A percentile compares a stretch with the other conserved stretches of the same genome.
phyloP scores from a whole-genome alignment of 2,888 invertebrate genomes.

The Netelia melanura region DNA sequence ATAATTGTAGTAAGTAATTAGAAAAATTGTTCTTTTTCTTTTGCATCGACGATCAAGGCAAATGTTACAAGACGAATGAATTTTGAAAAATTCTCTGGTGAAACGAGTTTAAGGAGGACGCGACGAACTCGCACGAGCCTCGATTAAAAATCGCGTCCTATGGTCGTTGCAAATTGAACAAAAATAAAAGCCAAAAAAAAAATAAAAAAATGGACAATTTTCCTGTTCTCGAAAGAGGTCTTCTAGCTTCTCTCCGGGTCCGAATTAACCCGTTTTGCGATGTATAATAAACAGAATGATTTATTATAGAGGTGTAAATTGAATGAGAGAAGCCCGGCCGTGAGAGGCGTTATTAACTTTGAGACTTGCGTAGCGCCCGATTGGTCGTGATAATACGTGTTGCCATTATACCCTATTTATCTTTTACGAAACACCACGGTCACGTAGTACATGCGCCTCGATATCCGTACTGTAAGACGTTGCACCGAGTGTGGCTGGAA shows the following conservation, averaged over 20 bases:
- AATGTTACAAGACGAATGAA: too few relatives aligned
- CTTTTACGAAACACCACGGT: conserved; percentile 49
- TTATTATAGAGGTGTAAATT: conserved; percentile 56
- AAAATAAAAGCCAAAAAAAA: background rate
- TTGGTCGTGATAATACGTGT: conserved; percentile 48
- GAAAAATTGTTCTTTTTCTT: too few relatives aligned
- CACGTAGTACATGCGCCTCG: conserved; percentile 7
- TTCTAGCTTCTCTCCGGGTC: background rate
- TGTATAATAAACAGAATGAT: conserved; percentile 43
- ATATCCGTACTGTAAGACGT: background rate
- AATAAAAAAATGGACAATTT: background rate
- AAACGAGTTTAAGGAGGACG: too few relatives aligned
- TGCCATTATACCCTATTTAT: conserved; percentile 56
- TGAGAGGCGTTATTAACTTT: conserved; percentile 46
- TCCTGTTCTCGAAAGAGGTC: background rate
- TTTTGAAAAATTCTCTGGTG: too few relatives aligned
- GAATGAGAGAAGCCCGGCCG: conserved; percentile 35
- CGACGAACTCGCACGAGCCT: too few relatives aligned
- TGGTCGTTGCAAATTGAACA: too few relatives aligned
- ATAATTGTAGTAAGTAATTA: too few relatives aligned
- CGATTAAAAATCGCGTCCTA: too few relatives aligned
- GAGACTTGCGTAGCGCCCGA: conserved; percentile 21
- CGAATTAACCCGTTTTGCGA: background rate
- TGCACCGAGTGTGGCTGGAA: background rate
- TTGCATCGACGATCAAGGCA: too few relatives aligned